Evolutionary conservation across 2,888 invertebrate genomes (phyloP), one percentile per base, ranked within the genome.

Genomic region (Lottia gigantea): DNA sequence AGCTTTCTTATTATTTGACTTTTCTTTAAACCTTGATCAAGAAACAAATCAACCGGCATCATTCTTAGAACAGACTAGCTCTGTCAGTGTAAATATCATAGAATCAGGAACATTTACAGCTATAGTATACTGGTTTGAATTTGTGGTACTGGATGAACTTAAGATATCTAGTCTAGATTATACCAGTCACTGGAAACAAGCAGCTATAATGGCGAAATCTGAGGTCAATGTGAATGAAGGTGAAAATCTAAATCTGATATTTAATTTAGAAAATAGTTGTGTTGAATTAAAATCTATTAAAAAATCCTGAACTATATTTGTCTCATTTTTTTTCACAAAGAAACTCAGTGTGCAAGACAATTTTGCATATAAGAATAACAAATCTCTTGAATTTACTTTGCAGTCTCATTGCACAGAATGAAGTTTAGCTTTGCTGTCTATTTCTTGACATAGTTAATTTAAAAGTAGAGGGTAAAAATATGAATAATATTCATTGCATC

Each of bases 61-160:
- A 31, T 75, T 74, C 64, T 76, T 81, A 7, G 74, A 80, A 11
- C 76, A 80, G 63, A 71, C 72, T 8, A 74, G 66, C 7, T 71
- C 76, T 11, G 72, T 79, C n/a, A 74, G 68, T 23, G 73, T 83
- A 15, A 73, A 70, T 16, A 73, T 80, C 8, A 74, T 74, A 8
- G 79, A 82, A 55, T 69, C 76, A 46, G 86, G 86, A 19, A 72
- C 72, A 26, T 68, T 83, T 12, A 76, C 81, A 62, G 86, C 84
- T 7, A 74, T 86, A 23, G 74, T 85, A 12, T 85, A 83, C 74
- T 86, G 85, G 86, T 85, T 85, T 74, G 82, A 85, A 63, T 67
- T 85, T 19, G 71, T 74, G 45, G 66, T 85, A 40, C 70, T 71
- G 8, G 76, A 78, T 2, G 76, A 77, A 61, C 71, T 76, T 40